Percentiles rank a stretch among this genome's conserved stretches.
phyloP scores from a whole-genome alignment of 23 tunicate species.

The Botrylloides violaceus region DNA sequence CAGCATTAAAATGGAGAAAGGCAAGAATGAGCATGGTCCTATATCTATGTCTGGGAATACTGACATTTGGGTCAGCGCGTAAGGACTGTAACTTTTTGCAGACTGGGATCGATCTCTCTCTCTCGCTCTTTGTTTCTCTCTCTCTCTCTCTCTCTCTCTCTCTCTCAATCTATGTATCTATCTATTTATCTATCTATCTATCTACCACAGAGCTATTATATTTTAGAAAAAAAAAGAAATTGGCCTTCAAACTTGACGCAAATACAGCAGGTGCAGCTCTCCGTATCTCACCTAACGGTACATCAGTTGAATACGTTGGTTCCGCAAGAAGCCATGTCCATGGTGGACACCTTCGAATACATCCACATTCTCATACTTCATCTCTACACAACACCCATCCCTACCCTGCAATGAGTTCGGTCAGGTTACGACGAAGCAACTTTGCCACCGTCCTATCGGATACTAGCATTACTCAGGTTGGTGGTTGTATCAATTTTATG shows the following conservation, averaged over 20 bases:
- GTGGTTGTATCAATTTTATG: background rate
- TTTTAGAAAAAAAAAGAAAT: conserved; percentile 49
- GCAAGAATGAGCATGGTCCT: too few species aligned
- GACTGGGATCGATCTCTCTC: conserved; percentile 6
- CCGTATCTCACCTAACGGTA: conserved; percentile 45
- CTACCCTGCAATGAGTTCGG: background rate
- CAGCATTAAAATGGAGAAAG: too few species aligned
- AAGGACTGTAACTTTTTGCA: too few species aligned
- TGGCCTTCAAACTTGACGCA: conserved; percentile 66
- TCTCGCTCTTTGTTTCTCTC: too few species aligned
- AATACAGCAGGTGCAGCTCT: conserved; percentile 60
- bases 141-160: too few species aligned
- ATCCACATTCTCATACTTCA: conserved; percentile 10
- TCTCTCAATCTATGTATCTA: too few species aligned
- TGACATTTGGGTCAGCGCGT: background rate
- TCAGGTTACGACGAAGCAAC: conserved; percentile 27
- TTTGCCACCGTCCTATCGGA: conserved; percentile 84
- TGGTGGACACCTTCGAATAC: conserved; percentile 3
- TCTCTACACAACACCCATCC: conserved; percentile 8
- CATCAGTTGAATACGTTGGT: conserved; percentile 68
- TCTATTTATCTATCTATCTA: too few species aligned
- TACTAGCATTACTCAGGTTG: conserved; percentile 83
- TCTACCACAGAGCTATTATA: too few species aligned
- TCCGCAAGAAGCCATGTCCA: conserved; percentile 51
- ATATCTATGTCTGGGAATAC: background rate